phyloP scores from a whole-genome alignment of 1,140 invertebrate species.

The Lepidostoma basale region DNA sequence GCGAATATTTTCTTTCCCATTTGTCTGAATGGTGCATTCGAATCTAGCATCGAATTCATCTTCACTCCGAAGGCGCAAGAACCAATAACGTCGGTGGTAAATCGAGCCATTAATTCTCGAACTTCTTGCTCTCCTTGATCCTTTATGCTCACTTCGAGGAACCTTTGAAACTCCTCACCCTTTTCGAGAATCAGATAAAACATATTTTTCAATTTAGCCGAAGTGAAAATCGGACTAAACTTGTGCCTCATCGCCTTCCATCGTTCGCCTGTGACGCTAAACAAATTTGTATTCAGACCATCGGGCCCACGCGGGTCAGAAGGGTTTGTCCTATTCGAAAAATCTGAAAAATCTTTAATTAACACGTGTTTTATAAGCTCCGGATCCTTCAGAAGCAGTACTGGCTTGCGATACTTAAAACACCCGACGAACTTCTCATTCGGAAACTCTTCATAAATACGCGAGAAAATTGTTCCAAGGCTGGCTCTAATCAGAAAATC shows the following conservation, averaged over 20 bases:
- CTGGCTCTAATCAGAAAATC: slow-evolving; percentile 24
- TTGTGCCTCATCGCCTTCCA: slow-evolving; percentile 59
- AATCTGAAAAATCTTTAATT: slow-evolving; percentile 63
- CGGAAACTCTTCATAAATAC: slow-evolving; percentile 46
- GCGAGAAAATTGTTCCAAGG: slow-evolving; percentile 22
- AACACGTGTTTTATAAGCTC: slow-evolving; percentile 62
- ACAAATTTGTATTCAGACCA: slow-evolving; percentile 33
- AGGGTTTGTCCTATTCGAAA: slow-evolving; percentile 51
- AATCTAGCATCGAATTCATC: slow-evolving; percentile 54
- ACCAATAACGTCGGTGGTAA: slow-evolving; percentile 67
- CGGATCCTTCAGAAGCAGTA: slow-evolving; percentile 60
- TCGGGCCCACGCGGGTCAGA: slow-evolving; percentile 46
- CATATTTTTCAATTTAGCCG: slow-evolving; percentile 55
- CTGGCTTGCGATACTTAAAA: slow-evolving; percentile 53
- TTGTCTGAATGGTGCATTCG: slow-evolving; percentile 55
- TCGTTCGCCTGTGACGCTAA: slow-evolving; percentile 49
- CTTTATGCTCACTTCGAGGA: slow-evolving; percentile 33
- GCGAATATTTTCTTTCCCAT: slow-evolving; percentile 49
- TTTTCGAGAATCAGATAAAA: slow-evolving; percentile 50
- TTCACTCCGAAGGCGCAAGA: slow-evolving; percentile 64
- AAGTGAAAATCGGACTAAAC: slow-evolving; percentile 52
- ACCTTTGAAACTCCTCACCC: slow-evolving; percentile 46
- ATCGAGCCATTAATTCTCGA: slow-evolving; percentile 57
- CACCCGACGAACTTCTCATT: slow-evolving; percentile 50
- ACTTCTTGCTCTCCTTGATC: slow-evolving; percentile 43